These are phyloP conservation scores for Cantharis flavilabris DNA, from an alignment of 2,888 invertebrate genomes.

Conservation along the genomic window DNA sequence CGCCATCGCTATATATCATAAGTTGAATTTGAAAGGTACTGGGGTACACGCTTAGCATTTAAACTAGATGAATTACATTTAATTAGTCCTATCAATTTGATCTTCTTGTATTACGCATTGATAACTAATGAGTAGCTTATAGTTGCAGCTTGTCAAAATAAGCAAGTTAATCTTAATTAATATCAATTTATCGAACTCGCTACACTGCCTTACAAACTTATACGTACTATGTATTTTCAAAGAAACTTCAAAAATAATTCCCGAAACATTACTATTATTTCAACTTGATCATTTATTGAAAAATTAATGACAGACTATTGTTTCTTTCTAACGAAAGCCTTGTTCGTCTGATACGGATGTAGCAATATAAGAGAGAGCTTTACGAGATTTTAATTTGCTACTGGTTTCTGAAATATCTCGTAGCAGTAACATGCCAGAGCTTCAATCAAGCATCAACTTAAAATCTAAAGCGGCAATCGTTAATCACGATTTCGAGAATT, in stretches of 20 bases:
- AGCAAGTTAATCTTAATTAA: neutral
- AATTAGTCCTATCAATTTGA: constrained; percentile 44
- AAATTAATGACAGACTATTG: neutral
- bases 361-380: neutral
- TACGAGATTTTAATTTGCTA: neutral
- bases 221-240: neutral
- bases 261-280: neutral
- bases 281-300: neutral
- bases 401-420: neutral
- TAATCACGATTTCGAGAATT: neutral
- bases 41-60: constrained; percentile 48
- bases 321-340: neutral
- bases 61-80: constrained; percentile 48
- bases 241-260: neutral
- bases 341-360: neutral
- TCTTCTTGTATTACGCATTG: constrained; percentile 26
- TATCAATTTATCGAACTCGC: neutral
- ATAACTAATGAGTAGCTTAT: constrained; percentile 26
- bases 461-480: neutral
- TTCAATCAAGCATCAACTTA: neutral
- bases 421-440: too few relatives aligned
- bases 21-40: constrained; percentile 51
- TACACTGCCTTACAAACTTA: neutral
- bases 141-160: neutral
- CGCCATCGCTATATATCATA: constrained; percentile 50